These are phyloP conservation scores for Pristionchus exspectatus DNA, from an alignment of 2,888 invertebrate genomes.

Conservation along the genomic window DNA sequence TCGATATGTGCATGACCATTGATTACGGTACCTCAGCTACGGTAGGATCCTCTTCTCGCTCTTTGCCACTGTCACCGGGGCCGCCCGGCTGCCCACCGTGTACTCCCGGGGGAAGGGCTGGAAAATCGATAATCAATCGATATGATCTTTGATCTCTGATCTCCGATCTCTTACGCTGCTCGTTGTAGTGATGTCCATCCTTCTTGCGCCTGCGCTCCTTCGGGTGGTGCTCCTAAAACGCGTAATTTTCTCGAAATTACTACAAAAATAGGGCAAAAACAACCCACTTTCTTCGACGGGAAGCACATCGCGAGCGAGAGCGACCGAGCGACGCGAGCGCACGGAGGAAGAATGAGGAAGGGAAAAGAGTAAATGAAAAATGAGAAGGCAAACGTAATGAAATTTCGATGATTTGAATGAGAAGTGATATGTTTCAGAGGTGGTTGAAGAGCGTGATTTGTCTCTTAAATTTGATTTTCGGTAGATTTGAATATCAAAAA, in stretches of 20 bases:
- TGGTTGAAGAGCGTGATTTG: not conserved
- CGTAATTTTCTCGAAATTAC: not conserved
- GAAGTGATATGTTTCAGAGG: not conserved
- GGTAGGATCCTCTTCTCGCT: not conserved
- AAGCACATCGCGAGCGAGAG: slow-evolving; percentile 9
- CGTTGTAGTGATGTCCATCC: not conserved
- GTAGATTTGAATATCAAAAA: too few species aligned
- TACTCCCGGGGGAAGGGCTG: not conserved
- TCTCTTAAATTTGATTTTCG: too few species aligned
- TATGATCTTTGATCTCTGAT: slow-evolving; percentile 2
- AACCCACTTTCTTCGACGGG: not conserved
- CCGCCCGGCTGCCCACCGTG: not conserved
- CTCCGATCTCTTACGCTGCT: not conserved
- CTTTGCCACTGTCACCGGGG: not conserved
- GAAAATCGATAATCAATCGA: not conserved
- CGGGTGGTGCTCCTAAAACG: not conserved
- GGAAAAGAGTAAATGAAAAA: not conserved
- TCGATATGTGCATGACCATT: not conserved
- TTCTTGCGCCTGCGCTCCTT: not conserved
- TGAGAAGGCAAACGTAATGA: not conserved
- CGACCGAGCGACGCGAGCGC: not conserved
- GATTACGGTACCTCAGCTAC: slow-evolving; percentile 13
- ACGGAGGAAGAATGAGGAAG: not conserved
- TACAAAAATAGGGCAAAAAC: not conserved
- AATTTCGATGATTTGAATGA: too few species aligned